Evolutionary conservation across 2,888 invertebrate genomes (phyloP).

Genomic region (Tenthredo notha): DNA sequence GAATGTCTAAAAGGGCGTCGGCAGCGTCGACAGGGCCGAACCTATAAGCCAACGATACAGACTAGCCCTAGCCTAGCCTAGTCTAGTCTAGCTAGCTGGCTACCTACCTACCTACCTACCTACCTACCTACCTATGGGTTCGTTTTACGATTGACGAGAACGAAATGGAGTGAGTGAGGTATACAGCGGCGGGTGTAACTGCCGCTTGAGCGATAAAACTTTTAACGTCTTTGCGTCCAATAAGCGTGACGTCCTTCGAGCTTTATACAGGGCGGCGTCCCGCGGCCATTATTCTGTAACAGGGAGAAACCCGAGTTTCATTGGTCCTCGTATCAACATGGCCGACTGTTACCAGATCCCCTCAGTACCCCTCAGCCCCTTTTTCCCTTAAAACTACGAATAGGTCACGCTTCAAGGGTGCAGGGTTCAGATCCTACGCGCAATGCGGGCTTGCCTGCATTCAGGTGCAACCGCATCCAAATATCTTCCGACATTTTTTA

Average conservation of each 20-base stretch:
- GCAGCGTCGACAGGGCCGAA: conserved; percentile 28
- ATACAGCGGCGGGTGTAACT: conserved; percentile 72
- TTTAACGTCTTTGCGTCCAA: conserved; percentile 76
- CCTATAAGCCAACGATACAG: background rate
- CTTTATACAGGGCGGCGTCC: conserved; percentile 73
- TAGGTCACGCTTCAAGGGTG: conserved; percentile 37
- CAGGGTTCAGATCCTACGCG: conserved; percentile 36
- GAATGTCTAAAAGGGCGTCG: conserved; percentile 35
- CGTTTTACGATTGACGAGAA: conserved; percentile 70
- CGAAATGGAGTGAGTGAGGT: conserved; percentile 60
- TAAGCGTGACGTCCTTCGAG: conserved; percentile 70
- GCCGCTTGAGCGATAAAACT: conserved; percentile 73
- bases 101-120: background rate
- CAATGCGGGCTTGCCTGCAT: conserved; percentile 49
- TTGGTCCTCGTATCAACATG: conserved; percentile 74
- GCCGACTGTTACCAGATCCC: conserved; percentile 66
- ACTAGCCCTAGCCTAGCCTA: background rate
- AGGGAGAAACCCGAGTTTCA: conserved; percentile 63
- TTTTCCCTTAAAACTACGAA: conserved; percentile 54
- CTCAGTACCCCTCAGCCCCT: conserved; percentile 53
- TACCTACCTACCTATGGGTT: conserved; percentile 62
- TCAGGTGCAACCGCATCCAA: conserved; percentile 40
- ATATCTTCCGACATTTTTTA: conserved; percentile 43
- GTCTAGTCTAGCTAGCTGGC: background rate
- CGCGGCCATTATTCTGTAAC: conserved; percentile 77